Evolutionary conservation across 2,888 invertebrate genomes (phyloP), one percentile per base, ranked within the genome.

Genomic region (Synanthedon myopaeformis): DNA sequence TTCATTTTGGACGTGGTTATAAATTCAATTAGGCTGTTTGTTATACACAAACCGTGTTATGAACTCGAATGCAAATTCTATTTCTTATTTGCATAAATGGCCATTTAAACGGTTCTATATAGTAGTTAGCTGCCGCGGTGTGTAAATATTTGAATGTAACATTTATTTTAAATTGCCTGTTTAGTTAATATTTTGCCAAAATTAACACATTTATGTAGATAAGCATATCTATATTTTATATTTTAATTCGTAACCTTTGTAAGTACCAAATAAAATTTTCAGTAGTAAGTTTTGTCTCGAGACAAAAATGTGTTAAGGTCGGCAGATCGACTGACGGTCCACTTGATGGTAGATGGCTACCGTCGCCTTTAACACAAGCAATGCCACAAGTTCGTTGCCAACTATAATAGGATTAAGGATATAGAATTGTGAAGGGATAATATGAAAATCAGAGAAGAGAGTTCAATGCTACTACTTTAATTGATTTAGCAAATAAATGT

Each of bases 1-100:
- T 81, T 82, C 80, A 83, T 82, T 82, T 79, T 77, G 73, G 71
- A 84, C 84, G 82, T 81, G 82, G 71, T 72, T 77, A 84, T 85
- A 84, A 83, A 85, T 82, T 84, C 80, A 84, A 86, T 84, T 85
- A 82, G 79, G 73, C 66, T 67, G 68, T 74, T 68, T 67, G 70
- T 69, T 35, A 28, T 41, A 51, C 35, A 51, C 23, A n/a, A 35
- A 51, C 41, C 51, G 70, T 75, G 74, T 76, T 75, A 76, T 76
- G 65, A 72, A 67, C 69, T 62, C 69, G 65, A 66, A 72, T 75
- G 72, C 76, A 74, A 74, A 79, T 78, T 71, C 61, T 70, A 72
- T 70, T 70, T 63, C 68, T 74, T 71, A 76, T 82, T 79, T 76
- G 72, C 76, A 79, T 80, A 74, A 74, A 74, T 69, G 67, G 70